Evolutionary conservation across 2,797 vertebrate species (phyloP).

Genomic region (Syngnathus acus): DNA sequence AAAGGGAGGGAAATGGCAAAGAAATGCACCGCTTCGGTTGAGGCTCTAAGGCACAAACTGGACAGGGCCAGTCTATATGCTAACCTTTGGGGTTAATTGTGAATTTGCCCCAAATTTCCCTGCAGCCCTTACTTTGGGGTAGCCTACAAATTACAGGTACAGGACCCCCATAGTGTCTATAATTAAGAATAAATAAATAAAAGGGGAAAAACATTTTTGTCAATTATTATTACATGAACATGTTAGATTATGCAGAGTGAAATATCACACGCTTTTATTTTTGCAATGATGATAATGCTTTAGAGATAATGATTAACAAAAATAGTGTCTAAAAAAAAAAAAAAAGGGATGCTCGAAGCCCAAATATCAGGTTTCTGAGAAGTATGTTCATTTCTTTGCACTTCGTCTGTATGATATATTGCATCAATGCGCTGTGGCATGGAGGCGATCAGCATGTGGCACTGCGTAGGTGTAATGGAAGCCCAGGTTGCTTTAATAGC

Average conservation of each 20-base stretch:
- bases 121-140: neutral
- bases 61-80: neutral
- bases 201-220: too few relatives aligned
- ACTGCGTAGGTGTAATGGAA: neutral
- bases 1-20: constrained; percentile 3
- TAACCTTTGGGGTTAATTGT: neutral
- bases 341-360: neutral
- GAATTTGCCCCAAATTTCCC: neutral
- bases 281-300: too few relatives aligned
- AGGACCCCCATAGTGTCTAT: too few relatives aligned
- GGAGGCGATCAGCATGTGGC: neutral
- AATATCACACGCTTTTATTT: too few relatives aligned
- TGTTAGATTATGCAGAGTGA: too few relatives aligned
- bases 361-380: neutral
- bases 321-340: neutral
- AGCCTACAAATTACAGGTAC: neutral
- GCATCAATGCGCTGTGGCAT: neutral
- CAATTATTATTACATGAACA: too few relatives aligned
- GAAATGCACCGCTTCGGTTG: neutral
- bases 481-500: neutral
- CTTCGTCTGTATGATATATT: neutral
- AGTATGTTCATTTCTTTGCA: neutral
- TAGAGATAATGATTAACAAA: too few relatives aligned
- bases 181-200: too few relatives aligned
- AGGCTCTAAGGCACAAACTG: neutral